Base-by-base conservation (phyloP, 2,113 vertebrate species). In the Emberiza fucata region DNA sequence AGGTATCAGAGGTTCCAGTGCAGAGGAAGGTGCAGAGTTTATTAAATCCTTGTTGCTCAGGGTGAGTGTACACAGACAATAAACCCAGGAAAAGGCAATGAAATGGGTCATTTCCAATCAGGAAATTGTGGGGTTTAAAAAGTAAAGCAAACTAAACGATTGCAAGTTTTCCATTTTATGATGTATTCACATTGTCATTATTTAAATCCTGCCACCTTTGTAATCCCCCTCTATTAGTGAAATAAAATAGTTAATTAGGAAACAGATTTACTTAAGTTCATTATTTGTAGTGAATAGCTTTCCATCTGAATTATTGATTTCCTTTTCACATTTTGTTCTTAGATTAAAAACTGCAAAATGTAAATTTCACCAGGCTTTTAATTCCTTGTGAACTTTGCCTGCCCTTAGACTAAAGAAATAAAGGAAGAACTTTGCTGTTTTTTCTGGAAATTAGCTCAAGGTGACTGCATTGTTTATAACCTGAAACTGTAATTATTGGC, bases 231-330 rank as follows among this genome's bases (percentile, higher is more conserved):
- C 33, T 39, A 40, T 81, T 57, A 88, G 9, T 35, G 61, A 86
- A 78, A 91, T 51, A 59, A 6, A 35, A 53, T 37, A 71, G 78
- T 57, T 96, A 88, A 94, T 94, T 57, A 90, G n/a, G 50, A 53
- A 94, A 64, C 71, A 82, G 71, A 90, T 92, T 85, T 94, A 88
- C 88, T 94, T 65, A 57, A 84, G 48, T 93, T 90, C 80, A 81
- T 93, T 90, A 93, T 81, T 90, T 94, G 61, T 57, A 70, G 73
- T 24, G 44, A 88, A 45, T n/a, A 79, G 57, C 44, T 94, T 95
- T 93, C 73, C 40, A 79, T 60, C 25, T 73, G 61, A 90, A 88
- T 88, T 73, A 93, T 19, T 86, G 82, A 84, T 81, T 95, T 88
- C 75, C 72, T 95, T 93, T 89, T 61, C 63, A 73, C 35, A 24